A percentile compares a stretch with the other conserved stretches of the same genome.
phyloP scores from a whole-genome alignment of 2,797 vertebrate species.

The Pangasius larnaudii region DNA sequence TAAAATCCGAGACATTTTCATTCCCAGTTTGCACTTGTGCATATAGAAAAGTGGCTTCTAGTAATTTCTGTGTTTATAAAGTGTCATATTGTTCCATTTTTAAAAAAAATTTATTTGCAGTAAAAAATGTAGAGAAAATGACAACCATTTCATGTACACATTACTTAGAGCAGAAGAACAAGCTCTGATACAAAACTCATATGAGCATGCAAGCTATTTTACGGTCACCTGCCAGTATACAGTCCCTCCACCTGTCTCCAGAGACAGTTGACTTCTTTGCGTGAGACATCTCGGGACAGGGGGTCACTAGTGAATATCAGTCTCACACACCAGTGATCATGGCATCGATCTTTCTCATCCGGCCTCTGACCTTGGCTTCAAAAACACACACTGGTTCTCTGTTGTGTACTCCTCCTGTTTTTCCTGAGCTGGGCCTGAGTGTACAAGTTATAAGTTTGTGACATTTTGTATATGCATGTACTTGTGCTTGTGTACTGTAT shows the following conservation, averaged over 20 bases:
- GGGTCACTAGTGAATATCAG: slow-evolving; percentile 55
- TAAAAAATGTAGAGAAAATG: neutral
- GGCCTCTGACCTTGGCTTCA: slow-evolving; percentile 44
- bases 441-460: neutral
- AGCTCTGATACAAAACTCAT: slow-evolving; percentile 1
- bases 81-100: neutral
- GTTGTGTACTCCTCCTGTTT: slow-evolving; percentile 39
- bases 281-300: slow-evolving; percentile 47
- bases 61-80: neutral
- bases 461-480: neutral
- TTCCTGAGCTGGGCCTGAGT: neutral
- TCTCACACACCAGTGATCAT: slow-evolving; percentile 58
- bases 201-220: slow-evolving; percentile 6
- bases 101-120: neutral
- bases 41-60: too few relatives aligned
- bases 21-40: neutral
- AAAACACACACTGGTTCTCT: slow-evolving; percentile 48
- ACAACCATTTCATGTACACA: neutral
- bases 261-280: slow-evolving; percentile 32
- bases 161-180: neutral
- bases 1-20: neutral
- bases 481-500: neutral
- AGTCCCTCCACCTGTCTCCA: slow-evolving; percentile 28
- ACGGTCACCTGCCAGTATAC: slow-evolving; percentile 32
- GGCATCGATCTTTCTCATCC: slow-evolving; percentile 52